These are phyloP conservation scores for Heliothis virescens DNA, from an alignment of 1,140 invertebrate species.

Conservation along the genomic window DNA sequence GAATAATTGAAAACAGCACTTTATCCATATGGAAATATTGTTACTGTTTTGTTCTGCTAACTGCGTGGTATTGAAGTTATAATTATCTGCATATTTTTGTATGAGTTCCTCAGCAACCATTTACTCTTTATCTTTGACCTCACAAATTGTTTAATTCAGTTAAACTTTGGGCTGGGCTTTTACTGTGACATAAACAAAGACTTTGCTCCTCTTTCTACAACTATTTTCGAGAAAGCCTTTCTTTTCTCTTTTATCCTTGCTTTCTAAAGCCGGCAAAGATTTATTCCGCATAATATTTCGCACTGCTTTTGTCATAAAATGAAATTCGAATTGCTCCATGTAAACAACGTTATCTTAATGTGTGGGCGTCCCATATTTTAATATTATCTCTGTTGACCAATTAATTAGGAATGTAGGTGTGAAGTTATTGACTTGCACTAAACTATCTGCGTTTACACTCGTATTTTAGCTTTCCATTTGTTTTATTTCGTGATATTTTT, in stretches of 20 bases:
- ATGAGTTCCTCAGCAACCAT: too few relatives aligned
- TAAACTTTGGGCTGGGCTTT: too few relatives aligned
- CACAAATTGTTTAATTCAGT: too few relatives aligned
- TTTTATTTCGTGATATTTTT: too few relatives aligned
- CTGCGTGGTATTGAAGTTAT: neutral
- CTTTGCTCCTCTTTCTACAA: neutral
- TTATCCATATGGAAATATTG: slow-evolving; percentile 12
- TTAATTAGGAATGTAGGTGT: slow-evolving; percentile 36
- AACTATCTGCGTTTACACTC: neutral
- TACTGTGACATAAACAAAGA: too few relatives aligned
- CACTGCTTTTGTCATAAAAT: too few relatives aligned
- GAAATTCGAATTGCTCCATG: slow-evolving; percentile 5
- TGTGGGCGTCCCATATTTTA: slow-evolving; percentile 27
- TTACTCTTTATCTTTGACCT: too few relatives aligned
- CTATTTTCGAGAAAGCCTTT: neutral
- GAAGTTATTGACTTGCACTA: slow-evolving; percentile 20
- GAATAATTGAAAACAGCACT: neutral
- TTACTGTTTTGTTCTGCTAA: neutral
- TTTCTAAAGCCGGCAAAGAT: too few relatives aligned
- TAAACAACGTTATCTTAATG: slow-evolving; percentile 15
- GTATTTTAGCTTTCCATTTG: too few relatives aligned
- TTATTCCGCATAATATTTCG: too few relatives aligned
- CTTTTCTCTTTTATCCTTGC: too few relatives aligned
- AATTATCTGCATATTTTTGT: too few relatives aligned
- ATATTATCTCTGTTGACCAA: slow-evolving; percentile 24